These are phyloP conservation scores for Phylloscopus trochiloides DNA, from an alignment of 2,113 vertebrate species.

Conservation along the genomic window DNA sequence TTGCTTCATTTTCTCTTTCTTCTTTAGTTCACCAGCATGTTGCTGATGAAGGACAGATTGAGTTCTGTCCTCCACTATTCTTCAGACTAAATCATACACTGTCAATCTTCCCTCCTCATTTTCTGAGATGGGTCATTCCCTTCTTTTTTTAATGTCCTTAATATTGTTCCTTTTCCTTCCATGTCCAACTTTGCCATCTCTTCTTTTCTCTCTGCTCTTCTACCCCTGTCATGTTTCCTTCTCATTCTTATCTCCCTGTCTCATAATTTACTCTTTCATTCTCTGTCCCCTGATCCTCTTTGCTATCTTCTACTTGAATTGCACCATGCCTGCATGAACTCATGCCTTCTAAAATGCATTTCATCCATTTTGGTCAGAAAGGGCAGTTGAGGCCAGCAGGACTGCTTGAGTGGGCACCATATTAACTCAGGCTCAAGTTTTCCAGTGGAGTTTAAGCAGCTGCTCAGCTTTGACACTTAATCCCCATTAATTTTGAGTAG, in stretches of 20 bases:
- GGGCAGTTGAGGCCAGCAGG: neutral
- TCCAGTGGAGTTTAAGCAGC: conserved; percentile 27
- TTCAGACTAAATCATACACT: neutral
- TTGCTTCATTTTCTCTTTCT: neutral
- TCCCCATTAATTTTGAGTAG: neutral
- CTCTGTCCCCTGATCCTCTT: neutral
- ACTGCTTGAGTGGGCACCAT: neutral
- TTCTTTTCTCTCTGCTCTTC: neutral
- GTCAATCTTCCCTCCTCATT: neutral
- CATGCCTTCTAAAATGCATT: neutral
- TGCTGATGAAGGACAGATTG: neutral
- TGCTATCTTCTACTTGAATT: neutral
- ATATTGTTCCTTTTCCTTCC: neutral
- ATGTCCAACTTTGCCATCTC: neutral
- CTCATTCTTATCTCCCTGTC: neutral
- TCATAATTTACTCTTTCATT: neutral
- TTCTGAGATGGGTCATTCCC: neutral
- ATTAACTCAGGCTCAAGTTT: neutral
- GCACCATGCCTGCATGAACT: neutral
- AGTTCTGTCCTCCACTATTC: neutral
- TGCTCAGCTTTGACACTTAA: conserved; percentile 8
- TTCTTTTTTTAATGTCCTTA: neutral
- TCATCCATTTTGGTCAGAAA: neutral
- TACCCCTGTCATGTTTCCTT: neutral
- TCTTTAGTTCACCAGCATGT: neutral